Evolutionary conservation across 1,140 invertebrate species (phyloP), one percentile per base, ranked within the genome.

Genomic region (Caenorhabditis brenneri): DNA sequence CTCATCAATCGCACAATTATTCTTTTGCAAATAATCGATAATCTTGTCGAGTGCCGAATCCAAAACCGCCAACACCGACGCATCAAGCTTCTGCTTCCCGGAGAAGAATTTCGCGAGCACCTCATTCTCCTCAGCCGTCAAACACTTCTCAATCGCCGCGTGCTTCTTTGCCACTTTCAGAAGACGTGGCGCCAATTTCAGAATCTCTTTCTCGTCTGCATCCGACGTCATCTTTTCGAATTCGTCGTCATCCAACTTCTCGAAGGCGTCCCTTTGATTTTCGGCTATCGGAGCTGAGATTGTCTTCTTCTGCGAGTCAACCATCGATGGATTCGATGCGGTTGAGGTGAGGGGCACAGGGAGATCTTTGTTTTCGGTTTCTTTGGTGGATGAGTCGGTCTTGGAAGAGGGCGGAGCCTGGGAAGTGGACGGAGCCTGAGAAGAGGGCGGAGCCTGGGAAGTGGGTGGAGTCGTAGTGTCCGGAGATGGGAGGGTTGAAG

Each of bases 211-310:
- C 15, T 74, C 65, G 10, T 74, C 65, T 7, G n/a, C 65, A 42
- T 74, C 65, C 24, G 65, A 74, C 19, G 65, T 74, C 65, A 74
- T 74, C n/a, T 74, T 74, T 24, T 74, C 65, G n/a, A 74, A 74
- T 42, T 74, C 65, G 46, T 74, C 65, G 22, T 74, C 65, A 74
- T 74, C 65, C 10, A 74, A 19, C n/a, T 74, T 74, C 5, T 74
- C 65, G n/a, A 74, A 74, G 5, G 65, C 65, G 7, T 42, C 36
- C 7, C 2, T 19, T 42, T 74, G 65, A 46, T 42, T 74, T n/a
- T 74, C 65, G n/a, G 36, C 65, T 5, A 74, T 31, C n/a, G 65
- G 65, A 22, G 65, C 36, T 5, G 36, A 42, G 27, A 74, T 10
- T 10, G 6, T 74, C 22, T 42, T 42, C 9, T 55, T 55, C 9